Percentiles rank a stretch among this genome's conserved stretches.
phyloP scores from a whole-genome alignment of 2,888 invertebrate species.

The Eudasyphora cyanicolor region DNA sequence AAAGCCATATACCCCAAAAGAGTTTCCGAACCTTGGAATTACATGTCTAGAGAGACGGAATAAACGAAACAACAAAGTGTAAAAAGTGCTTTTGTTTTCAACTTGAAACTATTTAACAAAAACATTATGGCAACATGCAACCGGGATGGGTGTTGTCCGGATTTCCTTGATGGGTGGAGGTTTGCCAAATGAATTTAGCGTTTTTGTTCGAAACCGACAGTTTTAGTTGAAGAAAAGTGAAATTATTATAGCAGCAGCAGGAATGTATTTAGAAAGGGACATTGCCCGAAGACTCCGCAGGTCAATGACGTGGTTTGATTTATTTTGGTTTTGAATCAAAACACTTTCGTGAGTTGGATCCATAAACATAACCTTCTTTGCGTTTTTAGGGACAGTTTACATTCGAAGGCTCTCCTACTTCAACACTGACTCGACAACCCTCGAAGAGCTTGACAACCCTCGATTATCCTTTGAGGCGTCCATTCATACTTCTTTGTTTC shows the following conservation, averaged over 20 bases:
- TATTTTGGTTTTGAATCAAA: neutral
- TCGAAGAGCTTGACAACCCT: neutral
- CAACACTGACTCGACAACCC: neutral
- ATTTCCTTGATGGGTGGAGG: constrained; percentile 41
- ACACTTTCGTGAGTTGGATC: neutral
- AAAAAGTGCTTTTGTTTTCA: neutral
- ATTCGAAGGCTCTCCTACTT: neutral
- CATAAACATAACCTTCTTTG: neutral
- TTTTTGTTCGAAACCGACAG: neutral
- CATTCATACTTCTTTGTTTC: neutral
- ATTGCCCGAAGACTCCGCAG: neutral
- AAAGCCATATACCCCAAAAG: neutral
- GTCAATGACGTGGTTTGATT: constrained; percentile 1
- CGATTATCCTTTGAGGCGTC: neutral
- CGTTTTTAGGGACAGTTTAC: neutral
- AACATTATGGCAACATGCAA: neutral
- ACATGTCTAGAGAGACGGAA: neutral
- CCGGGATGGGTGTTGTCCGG: constrained; percentile 15
- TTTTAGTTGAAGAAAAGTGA: neutral
- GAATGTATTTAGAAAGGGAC: neutral
- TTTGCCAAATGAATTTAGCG: neutral
- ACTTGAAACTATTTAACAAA: neutral
- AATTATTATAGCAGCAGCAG: constrained; percentile 9
- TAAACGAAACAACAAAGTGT: constrained; percentile 4
- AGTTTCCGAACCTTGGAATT: neutral